Evolutionary conservation across 2,888 invertebrate species (phyloP).

Genomic region (Hanleya hanleyi): DNA sequence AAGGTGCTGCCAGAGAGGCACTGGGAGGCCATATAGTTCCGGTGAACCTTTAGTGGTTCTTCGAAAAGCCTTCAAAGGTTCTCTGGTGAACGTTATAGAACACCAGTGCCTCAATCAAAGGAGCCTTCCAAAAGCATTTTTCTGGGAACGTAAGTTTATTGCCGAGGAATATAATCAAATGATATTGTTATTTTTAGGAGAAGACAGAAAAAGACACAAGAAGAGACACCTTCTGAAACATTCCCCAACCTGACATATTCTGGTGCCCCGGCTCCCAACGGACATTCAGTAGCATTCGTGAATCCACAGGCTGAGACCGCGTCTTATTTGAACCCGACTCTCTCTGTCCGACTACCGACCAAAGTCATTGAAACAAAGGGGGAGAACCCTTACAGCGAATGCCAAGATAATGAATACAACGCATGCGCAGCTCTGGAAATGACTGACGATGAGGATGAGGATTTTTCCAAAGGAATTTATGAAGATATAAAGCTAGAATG

Average conservation of each 20-base stretch:
- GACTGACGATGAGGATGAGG: background rate
- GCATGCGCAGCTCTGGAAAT: background rate
- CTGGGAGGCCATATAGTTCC: no score
- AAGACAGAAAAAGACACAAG: background rate
- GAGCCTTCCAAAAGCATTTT: no score
- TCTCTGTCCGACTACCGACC: background rate
- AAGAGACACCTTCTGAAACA: background rate
- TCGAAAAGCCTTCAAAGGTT: no score
- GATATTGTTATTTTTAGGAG: no score
- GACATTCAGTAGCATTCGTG: background rate
- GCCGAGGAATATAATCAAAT: no score
- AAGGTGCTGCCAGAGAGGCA: no score
- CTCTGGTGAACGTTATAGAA: no score
- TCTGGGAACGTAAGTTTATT: no score
- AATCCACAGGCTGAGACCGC: background rate
- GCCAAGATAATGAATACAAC: background rate
- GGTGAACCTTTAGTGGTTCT: no score
- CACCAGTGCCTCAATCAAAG: no score
- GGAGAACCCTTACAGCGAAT: conserved; percentile 3
- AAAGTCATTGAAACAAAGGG: background rate
- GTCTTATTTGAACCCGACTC: background rate
- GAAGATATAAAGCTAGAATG: background rate
- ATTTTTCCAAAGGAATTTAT: background rate
- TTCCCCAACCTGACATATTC: background rate
- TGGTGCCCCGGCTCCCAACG: background rate